Conservation (phyloP, 2,113 vertebrate species). For the Psophia crepitans region DNA sequence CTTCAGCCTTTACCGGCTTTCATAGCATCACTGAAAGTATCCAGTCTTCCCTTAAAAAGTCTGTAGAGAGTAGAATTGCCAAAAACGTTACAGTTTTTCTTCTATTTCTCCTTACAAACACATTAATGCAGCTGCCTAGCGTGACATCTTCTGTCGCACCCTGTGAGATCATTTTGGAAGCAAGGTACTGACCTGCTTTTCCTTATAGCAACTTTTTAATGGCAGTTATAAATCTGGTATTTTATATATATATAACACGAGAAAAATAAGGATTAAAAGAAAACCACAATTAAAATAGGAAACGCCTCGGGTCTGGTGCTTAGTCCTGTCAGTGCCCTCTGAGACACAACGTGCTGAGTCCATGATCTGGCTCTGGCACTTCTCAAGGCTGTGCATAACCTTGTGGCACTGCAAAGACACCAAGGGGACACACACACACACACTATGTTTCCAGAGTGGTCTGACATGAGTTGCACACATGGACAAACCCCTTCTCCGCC, state of each 20-base stretch:
- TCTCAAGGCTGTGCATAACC: neutral
- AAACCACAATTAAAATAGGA: neutral
- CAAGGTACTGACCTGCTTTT: slow-evolving; percentile 43
- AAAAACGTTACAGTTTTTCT: neutral
- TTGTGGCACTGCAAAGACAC: neutral
- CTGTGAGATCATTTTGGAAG: neutral
- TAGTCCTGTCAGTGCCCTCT: neutral
- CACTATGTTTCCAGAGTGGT: neutral
- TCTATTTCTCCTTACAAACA: neutral
- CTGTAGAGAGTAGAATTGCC: neutral
- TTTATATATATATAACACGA: neutral
- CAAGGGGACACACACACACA: too few species aligned
- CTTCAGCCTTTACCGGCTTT: neutral
- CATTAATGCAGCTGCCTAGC: neutral
- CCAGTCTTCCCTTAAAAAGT: neutral
- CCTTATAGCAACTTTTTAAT: neutral
- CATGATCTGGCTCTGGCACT: neutral
- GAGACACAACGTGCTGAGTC: neutral
- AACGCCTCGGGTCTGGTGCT: neutral
- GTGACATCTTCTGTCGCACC: neutral
- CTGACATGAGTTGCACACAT: rapidly evolving
- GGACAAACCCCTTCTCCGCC: neutral
- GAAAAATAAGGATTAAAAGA: neutral
- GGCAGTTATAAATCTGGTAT: neutral
- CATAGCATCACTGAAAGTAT: neutral